Evolutionary conservation across 1,140 invertebrate genomes (phyloP).

Genomic region (Leucophenga varia): DNA sequence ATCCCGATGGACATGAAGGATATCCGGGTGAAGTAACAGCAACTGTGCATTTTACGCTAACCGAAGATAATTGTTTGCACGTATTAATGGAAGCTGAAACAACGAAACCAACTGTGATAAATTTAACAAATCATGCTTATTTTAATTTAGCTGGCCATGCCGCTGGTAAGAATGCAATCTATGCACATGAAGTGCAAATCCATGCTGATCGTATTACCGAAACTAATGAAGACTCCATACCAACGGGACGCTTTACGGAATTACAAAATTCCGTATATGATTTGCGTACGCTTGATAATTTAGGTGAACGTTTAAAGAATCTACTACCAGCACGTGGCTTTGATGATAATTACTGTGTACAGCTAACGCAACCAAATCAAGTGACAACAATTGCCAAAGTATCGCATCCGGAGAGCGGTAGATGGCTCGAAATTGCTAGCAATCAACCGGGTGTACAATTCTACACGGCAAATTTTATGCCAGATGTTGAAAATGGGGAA

Average conservation of each 20-base stretch:
- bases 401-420: slow-evolving; percentile 68
- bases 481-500: slow-evolving; percentile 54
- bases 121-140: slow-evolving; percentile 91
- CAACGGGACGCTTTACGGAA: slow-evolving; percentile 72
- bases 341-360: slow-evolving; percentile 78
- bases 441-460: slow-evolving; percentile 91
- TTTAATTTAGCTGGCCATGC: slow-evolving; percentile 89
- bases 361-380: slow-evolving; percentile 19
- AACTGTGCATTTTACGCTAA: slow-evolving; percentile 72
- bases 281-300: slow-evolving; percentile 62
- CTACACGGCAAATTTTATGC: slow-evolving; percentile 81
- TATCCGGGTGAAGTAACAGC: slow-evolving; percentile 78
- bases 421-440: slow-evolving; percentile 74
- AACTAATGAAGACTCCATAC: slow-evolving; percentile 72
- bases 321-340: slow-evolving; percentile 62
- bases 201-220: slow-evolving; percentile 78
- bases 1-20: slow-evolving; percentile 81
- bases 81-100: slow-evolving; percentile 74
- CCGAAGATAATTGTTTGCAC: slow-evolving; percentile 68
- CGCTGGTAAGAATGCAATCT: slow-evolving; percentile 60
- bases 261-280: slow-evolving; percentile 72
- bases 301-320: slow-evolving; percentile 59
- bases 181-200: slow-evolving; percentile 73
- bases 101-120: slow-evolving; percentile 80
- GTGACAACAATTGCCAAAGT: slow-evolving; percentile 53